Percentiles rank a stretch among this genome's conserved stretches.
Conservation (phyloP, 2,113 vertebrate genomes). For the Chauna torquata region DNA sequence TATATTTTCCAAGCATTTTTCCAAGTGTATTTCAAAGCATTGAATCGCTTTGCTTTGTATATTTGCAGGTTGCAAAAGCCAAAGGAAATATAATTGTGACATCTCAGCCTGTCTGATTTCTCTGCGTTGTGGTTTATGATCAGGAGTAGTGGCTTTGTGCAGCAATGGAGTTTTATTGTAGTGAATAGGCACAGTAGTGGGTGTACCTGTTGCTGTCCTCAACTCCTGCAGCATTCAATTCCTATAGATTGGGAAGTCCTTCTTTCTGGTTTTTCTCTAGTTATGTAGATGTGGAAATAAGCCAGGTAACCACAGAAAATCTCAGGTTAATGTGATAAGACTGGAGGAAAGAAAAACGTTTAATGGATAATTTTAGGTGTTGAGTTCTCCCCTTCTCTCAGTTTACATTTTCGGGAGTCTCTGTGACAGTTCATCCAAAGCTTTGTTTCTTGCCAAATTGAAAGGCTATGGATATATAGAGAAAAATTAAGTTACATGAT, state of each 20-base stretch:
- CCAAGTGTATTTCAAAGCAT: too few species aligned
- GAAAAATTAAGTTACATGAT: neutral
- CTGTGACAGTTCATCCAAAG: neutral
- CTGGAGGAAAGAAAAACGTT: neutral
- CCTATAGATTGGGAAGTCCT: neutral
- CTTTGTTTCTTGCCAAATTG: neutral
- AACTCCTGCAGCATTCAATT: neutral
- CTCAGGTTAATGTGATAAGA: neutral
- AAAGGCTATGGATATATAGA: neutral
- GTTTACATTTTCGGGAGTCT: neutral
- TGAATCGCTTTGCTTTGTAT: neutral
- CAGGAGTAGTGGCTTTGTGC: neutral
- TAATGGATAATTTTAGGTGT: neutral
- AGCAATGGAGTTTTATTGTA: neutral
- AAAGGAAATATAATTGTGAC: neutral
- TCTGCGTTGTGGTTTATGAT: neutral
- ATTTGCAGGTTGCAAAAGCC: neutral
- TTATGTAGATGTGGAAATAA: neutral
- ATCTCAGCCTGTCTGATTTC: neutral
- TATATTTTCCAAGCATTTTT: neutral
- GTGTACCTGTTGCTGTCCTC: neutral
- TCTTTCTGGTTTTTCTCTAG: neutral
- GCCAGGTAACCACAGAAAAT: neutral
- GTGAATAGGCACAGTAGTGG: neutral
- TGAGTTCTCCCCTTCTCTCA: neutral